phyloP scores from a whole-genome alignment of 1,140 invertebrate genomes.

The Vollenhovia emeryi region DNA sequence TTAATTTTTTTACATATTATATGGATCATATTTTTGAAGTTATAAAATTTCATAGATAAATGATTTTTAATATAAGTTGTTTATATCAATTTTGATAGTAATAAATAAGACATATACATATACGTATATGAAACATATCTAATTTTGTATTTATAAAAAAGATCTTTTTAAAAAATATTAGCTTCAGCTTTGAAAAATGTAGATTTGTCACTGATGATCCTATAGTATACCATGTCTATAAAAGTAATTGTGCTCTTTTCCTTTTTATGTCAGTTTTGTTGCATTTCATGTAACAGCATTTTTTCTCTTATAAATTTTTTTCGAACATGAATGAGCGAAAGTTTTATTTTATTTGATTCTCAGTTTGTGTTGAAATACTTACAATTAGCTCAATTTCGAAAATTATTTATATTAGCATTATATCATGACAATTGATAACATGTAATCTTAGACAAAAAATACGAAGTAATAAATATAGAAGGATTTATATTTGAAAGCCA shows the following conservation, averaged over 20 bases:
- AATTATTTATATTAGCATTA: neutral
- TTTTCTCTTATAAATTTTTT: neutral
- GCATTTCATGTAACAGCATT: neutral
- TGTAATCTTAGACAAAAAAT: neutral
- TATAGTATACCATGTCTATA: neutral
- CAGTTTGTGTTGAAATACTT: neutral
- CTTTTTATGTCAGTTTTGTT: neutral
- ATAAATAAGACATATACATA: neutral
- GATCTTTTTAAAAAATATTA: neutral
- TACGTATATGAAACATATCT: neutral
- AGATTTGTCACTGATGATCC: neutral
- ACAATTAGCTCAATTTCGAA: neutral
- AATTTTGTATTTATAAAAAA: neutral
- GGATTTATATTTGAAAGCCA: conserved; percentile 33
- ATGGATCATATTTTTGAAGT: neutral
- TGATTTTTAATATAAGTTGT: neutral
- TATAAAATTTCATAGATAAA: neutral
- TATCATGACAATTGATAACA: neutral
- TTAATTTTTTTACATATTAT: conserved; percentile 6
- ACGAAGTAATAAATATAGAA: neutral
- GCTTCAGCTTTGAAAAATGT: neutral
- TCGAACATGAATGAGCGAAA: neutral
- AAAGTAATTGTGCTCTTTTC: neutral
- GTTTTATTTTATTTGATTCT: neutral
- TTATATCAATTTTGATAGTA: conserved; percentile 2